Evolutionary conservation across 2,888 invertebrate species (phyloP).

Genomic region (Mythimna loreyi): DNA sequence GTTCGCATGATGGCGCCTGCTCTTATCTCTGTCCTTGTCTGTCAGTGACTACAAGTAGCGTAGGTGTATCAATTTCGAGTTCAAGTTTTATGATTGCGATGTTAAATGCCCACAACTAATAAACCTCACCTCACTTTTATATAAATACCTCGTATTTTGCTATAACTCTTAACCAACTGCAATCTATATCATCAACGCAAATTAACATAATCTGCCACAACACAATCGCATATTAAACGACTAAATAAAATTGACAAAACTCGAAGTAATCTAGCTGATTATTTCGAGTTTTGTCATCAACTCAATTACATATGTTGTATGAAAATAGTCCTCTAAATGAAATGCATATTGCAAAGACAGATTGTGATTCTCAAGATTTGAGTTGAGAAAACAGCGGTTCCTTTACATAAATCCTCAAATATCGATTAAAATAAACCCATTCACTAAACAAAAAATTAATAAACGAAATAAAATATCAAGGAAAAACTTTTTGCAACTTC

Average conservation of each 20-base stretch:
- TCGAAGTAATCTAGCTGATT: not conserved
- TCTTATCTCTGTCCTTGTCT: no score
- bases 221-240: conserved; percentile 13
- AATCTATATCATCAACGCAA: conserved; percentile 14
- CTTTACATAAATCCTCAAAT: not conserved
- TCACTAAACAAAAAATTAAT: conserved; percentile 56
- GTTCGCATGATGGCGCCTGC: no score
- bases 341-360: not conserved
- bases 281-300: no score
- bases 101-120: not conserved
- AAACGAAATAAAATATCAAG: conserved; percentile 75
- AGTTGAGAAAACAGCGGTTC: not conserved
- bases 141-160: not conserved
- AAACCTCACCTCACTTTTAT: no score
- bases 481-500: conserved; percentile 69
- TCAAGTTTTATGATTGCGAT: not conserved
- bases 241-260: conserved; percentile 29
- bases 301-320: conserved; percentile 37
- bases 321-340: conserved; percentile 1
- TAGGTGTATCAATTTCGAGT: no score
- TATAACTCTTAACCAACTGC: not conserved
- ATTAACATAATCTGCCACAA: conserved; percentile 24
- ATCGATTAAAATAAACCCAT: conserved; percentile 27
- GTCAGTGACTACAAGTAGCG: no score
- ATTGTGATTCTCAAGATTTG: not conserved